These are phyloP conservation scores for Lerema accius DNA, from an alignment of 1,140 invertebrate genomes.

Conservation along the genomic window DNA sequence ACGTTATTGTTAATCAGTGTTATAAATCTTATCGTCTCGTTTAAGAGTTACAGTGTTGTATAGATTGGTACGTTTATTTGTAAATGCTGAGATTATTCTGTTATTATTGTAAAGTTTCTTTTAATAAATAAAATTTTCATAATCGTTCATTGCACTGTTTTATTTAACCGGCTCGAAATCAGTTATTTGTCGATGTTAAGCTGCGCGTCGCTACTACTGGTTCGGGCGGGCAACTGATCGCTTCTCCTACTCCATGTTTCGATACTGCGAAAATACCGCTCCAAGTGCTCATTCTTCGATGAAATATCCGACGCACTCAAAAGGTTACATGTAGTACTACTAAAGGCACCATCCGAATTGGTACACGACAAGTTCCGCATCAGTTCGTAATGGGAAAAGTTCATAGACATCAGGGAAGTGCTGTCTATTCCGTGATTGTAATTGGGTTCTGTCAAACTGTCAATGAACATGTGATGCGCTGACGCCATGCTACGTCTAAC, in stretches of 20 bases:
- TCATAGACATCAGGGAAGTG: constrained; percentile 62
- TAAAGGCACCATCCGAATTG: constrained; percentile 59
- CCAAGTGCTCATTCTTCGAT: constrained; percentile 64
- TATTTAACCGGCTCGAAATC: constrained; percentile 42
- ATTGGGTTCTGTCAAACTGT: constrained; percentile 36
- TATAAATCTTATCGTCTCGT: constrained; percentile 79
- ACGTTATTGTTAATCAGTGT: constrained; percentile 81
- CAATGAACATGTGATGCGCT: constrained; percentile 52
- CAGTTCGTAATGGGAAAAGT: constrained; percentile 74
- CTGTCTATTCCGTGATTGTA: constrained; percentile 48
- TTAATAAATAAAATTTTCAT: constrained; percentile 82
- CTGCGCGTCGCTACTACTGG: constrained; percentile 35
- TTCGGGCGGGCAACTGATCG: constrained; percentile 7
- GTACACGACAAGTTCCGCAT: constrained; percentile 65
- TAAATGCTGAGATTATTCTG: constrained; percentile 79
- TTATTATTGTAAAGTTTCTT: constrained; percentile 80
- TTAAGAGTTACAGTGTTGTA: constrained; percentile 82
- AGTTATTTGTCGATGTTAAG: constrained; percentile 4
- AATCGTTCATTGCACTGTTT: constrained; percentile 73
- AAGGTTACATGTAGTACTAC: constrained; percentile 51
- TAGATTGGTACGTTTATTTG: constrained; percentile 78
- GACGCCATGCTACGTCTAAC: constrained; percentile 12
- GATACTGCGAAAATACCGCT: constrained; percentile 66
- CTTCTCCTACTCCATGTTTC: constrained; percentile 60
- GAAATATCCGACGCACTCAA: constrained; percentile 43